Conservation (phyloP, 2,113 vertebrate genomes). For the Galbula dea region DNA sequence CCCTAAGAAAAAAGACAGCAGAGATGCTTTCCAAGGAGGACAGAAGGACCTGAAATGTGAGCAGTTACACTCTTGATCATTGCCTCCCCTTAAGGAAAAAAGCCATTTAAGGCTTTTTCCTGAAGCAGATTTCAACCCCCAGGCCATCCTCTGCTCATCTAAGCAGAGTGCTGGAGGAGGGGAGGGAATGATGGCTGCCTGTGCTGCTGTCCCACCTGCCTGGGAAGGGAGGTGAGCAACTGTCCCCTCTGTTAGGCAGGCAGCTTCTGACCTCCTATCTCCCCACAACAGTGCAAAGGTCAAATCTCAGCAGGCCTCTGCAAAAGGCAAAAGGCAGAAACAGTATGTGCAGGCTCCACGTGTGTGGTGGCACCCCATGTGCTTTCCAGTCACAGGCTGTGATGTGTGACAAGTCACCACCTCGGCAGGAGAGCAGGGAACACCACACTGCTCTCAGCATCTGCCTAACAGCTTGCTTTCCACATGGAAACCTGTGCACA, state of each 20-base stretch:
- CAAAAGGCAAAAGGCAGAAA: neutral
- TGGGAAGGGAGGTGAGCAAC: constrained; percentile 23
- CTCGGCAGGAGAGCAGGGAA: neutral
- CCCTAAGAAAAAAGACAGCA: neutral
- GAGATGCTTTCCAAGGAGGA: neutral
- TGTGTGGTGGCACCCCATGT: neutral
- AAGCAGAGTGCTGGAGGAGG: neutral
- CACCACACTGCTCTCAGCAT: neutral
- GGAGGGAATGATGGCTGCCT: neutral
- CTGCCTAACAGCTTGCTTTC: neutral
- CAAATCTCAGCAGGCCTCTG: neutral
- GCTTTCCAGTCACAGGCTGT: accelerated
- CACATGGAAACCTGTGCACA: neutral
- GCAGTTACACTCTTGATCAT: neutral
- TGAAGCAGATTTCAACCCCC: neutral
- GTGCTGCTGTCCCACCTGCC: neutral
- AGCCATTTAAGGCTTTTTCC: neutral
- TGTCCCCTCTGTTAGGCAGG: neutral
- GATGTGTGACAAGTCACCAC: neutral
- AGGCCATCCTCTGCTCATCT: neutral
- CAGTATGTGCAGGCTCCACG: accelerated
- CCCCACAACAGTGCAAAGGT: neutral
- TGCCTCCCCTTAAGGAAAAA: neutral
- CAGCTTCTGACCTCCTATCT: neutral
- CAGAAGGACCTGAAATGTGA: neutral